These are phyloP conservation scores for Eupithecia insigniata DNA, from an alignment of 2,888 invertebrate species.

Conservation along the genomic window DNA sequence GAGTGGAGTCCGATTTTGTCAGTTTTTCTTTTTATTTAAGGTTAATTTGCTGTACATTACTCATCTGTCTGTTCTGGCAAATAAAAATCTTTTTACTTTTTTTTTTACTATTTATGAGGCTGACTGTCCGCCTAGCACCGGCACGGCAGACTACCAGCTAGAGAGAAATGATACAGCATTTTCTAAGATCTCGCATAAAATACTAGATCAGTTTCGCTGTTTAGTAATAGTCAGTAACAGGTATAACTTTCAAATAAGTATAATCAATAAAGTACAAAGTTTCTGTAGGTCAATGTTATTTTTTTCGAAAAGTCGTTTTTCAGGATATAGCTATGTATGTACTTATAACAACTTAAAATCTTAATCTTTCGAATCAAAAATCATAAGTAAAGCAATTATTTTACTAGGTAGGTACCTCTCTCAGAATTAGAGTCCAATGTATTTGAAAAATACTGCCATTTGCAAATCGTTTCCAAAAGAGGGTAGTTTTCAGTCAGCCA, in stretches of 20 bases:
- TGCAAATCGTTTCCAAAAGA: not conserved
- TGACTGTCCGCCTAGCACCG: constrained; percentile 23
- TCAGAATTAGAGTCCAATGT: not conserved
- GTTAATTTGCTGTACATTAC: too few relatives aligned
- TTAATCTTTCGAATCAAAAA: not conserved
- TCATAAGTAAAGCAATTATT: not conserved
- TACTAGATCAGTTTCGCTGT: not conserved
- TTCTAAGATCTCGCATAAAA: not conserved
- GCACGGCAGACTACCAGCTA: not conserved
- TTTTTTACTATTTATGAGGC: constrained; percentile 32
- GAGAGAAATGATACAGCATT: constrained; percentile 17
- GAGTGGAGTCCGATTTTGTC: too few relatives aligned
- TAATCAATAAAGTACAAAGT: not conserved
- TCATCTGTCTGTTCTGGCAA: too few relatives aligned
- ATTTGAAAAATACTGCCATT: not conserved
- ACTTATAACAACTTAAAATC: too few relatives aligned
- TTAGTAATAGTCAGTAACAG: too few relatives aligned
- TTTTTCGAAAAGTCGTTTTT: too few relatives aligned
- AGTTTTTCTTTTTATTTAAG: too few relatives aligned
- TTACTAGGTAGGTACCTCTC: not conserved
- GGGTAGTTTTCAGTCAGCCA: not conserved
- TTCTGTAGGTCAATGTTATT: not conserved
- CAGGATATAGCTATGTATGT: too few relatives aligned
- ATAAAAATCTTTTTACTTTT: too few relatives aligned
- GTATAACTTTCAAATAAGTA: not conserved